phyloP scores from a whole-genome alignment of 2,797 vertebrate genomes.

The Benthosema pterotum region DNA sequence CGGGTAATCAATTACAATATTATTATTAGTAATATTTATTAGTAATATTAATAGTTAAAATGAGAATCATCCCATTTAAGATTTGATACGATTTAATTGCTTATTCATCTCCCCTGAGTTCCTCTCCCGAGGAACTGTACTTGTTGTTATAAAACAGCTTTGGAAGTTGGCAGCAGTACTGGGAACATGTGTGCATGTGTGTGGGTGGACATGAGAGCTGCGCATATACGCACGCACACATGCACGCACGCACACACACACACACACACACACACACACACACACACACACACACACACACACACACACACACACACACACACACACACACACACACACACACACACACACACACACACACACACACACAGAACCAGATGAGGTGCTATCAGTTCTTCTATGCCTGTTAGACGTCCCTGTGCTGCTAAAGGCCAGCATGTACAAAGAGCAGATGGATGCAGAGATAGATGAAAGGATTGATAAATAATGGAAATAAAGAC shows the following conservation, averaged over 20 bases:
- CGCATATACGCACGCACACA: background rate
- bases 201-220: slow-evolving; percentile 12
- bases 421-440: background rate
- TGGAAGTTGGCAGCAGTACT: no score
- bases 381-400: background rate
- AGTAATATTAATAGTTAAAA: no score
- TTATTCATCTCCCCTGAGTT: no score
- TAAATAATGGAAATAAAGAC: background rate
- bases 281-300: background rate
- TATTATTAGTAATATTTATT: no score
- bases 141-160: no score
- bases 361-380: background rate
- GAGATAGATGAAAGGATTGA: background rate
- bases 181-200: background rate
- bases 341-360: slow-evolving; percentile 1
- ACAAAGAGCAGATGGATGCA: background rate
- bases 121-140: no score
- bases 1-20: no score
- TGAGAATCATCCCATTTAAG: no score
- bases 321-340: background rate
- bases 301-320: slow-evolving; percentile 1
- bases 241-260: background rate
- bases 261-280: slow-evolving; percentile 1
- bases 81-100: no score
- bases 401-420: background rate